These are phyloP conservation scores for Anguilla obscura DNA, from an alignment of 2,797 vertebrate genomes.

Conservation along the genomic window DNA sequence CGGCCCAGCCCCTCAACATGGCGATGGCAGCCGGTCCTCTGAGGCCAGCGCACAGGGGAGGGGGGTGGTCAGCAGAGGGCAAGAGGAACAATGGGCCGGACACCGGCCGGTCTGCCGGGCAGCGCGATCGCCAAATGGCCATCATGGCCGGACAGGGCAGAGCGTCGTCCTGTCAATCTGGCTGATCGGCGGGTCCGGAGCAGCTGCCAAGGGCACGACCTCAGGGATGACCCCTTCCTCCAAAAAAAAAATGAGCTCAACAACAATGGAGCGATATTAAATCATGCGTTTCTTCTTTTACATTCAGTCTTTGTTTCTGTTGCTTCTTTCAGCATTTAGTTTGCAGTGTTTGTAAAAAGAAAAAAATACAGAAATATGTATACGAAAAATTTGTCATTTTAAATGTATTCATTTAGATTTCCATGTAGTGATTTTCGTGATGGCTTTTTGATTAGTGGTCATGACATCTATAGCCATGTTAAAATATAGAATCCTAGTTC, in stretches of 20 bases:
- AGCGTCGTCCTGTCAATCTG: slow-evolving; percentile 55
- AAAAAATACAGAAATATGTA: neutral
- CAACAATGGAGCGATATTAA: slow-evolving; percentile 30
- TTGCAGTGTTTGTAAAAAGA: neutral
- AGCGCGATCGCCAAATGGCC: slow-evolving; percentile 67
- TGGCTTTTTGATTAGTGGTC: neutral
- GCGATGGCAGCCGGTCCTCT: slow-evolving; percentile 68
- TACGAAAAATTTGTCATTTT: neutral
- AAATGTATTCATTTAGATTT: neutral
- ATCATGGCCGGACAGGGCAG: slow-evolving; percentile 52
- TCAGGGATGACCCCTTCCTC: slow-evolving; percentile 45
- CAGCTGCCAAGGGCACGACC: slow-evolving; percentile 28
- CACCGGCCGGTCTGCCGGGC: slow-evolving; percentile 48
- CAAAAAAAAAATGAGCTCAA: slow-evolving; percentile 40
- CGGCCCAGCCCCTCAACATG: slow-evolving; percentile 50
- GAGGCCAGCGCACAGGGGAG: slow-evolving; percentile 65
- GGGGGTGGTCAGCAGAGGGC: slow-evolving; percentile 73
- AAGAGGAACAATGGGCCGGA: slow-evolving; percentile 75
- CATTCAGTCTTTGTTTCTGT: neutral
- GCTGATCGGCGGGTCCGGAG: slow-evolving; percentile 59
- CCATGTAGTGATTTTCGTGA: neutral
- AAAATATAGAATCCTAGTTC: neutral
- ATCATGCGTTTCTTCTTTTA: neutral
- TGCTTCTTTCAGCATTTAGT: neutral
- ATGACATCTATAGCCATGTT: neutral